Base-by-base conservation (phyloP, 2,888 invertebrate species). In the Thelaira solivaga region DNA sequence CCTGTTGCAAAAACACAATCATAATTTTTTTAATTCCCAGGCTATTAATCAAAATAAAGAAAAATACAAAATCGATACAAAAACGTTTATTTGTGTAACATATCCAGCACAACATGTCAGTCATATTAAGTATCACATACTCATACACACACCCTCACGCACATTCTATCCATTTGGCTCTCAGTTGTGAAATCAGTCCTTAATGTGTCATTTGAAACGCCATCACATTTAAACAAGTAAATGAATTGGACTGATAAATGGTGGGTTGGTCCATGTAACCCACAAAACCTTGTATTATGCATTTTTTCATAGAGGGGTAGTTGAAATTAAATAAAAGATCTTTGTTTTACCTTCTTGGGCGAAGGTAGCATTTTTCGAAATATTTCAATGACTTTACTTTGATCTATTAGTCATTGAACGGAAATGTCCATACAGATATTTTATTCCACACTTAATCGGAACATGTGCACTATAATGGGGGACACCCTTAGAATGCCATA, bases 1-100 rank as follows among this genome's bases (percentile, higher is more conserved):
- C n/a, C n/a, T n/a, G n/a, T n/a, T n/a, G n/a, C n/a, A 26, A 49
- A 24, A 13, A 36, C 6, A 53, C 4, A 22, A 13, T 18, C 20
- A 24, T 34, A 2, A 65, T n/a, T 26, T 65, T 18, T 22, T 11
- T 4, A 65, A 71, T 20, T 71, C 71, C 62, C 53, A 26, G 53
- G 53, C 22, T 51, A 62, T 71, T 71, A 71, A 71, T 53, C 62
- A 62, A 53, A 61, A 11, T 8, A 20, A 24, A 41, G 18, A 34
- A 43, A 43, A 36, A 29, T n/a, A 18, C 26, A 36, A 26, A 47
- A 22, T 11, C 8, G 7, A 6, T 11, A 34, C 2, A 34, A 6
- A 2, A n/a, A 31, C 10, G 20, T 7, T 26, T 41, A 43, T 65
- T 53, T 41, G 41, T 13, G 22, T n/a, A n/a, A n/a, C n/a, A n/a